A percentile compares a stretch with the other conserved stretches of the same genome.
Conservation (phyloP, 2,888 invertebrate genomes). For the Epirrhoe tristata region DNA sequence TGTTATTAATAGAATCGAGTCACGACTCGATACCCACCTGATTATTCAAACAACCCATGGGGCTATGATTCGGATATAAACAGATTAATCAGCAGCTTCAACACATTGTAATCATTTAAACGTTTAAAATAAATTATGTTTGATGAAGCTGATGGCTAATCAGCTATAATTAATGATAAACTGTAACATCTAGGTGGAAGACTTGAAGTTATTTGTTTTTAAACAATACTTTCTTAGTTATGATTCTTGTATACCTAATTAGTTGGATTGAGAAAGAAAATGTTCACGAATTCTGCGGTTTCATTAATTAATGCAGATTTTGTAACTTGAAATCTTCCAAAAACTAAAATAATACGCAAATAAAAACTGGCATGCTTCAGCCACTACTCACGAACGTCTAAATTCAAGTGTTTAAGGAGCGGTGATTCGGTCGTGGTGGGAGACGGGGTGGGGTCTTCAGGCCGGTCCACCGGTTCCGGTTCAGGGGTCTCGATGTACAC, state of each 20-base stretch:
- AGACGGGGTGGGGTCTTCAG: constrained; percentile 42
- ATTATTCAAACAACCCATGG: not conserved
- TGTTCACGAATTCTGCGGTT: not conserved
- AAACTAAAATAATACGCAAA: constrained; percentile 68
- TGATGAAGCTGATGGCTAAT: constrained; percentile 3
- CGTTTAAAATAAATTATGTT: not conserved
- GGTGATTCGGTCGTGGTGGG: constrained; percentile 54
- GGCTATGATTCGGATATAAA: not conserved
- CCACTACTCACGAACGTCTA: constrained; percentile 83
- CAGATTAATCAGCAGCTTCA: constrained; percentile 7
- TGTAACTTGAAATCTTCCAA: constrained; percentile 43
- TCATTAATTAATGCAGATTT: not conserved
- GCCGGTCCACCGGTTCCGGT: constrained; percentile 27
- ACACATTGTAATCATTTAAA: not conserved
- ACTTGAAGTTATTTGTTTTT: constrained; percentile 31
- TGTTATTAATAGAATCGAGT: not conserved
- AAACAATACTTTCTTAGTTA: not conserved
- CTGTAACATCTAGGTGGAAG: constrained; percentile 33
- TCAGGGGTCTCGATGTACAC: constrained; percentile 46
- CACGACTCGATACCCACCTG: not conserved
- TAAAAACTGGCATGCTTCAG: constrained; percentile 81
- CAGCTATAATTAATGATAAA: constrained; percentile 11
- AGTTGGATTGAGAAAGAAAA: not conserved
- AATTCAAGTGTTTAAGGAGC: constrained; percentile 67
- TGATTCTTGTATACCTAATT: not conserved